Percentiles rank a stretch among this genome's conserved stretches.
Conservation (phyloP, 2,888 invertebrate genomes). For the Tetrapedia diversipes region DNA sequence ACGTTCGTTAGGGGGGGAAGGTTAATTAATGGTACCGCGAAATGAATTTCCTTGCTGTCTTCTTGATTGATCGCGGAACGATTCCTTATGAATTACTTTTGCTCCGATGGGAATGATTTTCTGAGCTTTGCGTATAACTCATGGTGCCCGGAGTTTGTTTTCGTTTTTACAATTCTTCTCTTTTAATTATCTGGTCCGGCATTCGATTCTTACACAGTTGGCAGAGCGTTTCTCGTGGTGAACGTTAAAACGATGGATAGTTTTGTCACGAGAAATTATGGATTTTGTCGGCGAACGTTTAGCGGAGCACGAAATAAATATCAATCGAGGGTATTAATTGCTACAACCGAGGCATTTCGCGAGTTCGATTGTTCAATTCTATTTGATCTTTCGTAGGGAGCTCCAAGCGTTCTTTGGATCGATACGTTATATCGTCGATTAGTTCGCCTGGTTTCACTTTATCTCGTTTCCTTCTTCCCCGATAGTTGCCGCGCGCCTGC, state of each 20-base stretch:
- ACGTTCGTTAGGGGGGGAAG: not conserved
- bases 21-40: conserved; percentile 26
- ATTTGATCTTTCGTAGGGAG: not conserved
- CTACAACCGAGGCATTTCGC: not conserved
- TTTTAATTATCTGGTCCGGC: no score
- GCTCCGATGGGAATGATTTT: not conserved
- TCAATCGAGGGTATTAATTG: not conserved
- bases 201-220: no score
- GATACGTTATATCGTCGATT: conserved; percentile 10
- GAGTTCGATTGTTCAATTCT: not conserved
- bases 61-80: conserved; percentile 13
- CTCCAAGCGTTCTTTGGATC: not conserved
- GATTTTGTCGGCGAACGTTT: no score
- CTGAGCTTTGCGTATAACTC: not conserved
- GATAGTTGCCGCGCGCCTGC: not conserved
- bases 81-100: conserved; percentile 12
- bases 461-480: conserved; percentile 4
- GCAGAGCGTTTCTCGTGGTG: no score
- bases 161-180: no score
- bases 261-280: no score
- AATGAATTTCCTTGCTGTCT: conserved; percentile 26
- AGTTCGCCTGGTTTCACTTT: not conserved
- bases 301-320: no score
- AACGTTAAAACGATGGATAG: no score
- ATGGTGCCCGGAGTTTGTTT: not conserved